phyloP scores from a whole-genome alignment of 2,888 invertebrate genomes.

The Aspidiotus destructor region DNA sequence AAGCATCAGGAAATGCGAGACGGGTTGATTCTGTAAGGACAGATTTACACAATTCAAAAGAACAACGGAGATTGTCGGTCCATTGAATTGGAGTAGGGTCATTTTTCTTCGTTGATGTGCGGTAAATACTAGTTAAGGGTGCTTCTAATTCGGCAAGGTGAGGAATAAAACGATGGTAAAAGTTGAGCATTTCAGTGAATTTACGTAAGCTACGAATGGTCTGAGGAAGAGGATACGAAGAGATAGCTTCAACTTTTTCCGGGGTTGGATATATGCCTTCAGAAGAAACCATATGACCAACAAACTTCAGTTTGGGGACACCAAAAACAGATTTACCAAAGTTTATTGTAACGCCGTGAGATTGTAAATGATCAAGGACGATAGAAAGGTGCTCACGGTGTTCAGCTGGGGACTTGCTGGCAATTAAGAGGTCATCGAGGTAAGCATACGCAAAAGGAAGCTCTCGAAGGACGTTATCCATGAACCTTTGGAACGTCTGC shows the following conservation, averaged over 20 bases:
- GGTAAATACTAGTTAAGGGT: not conserved
- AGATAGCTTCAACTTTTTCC: not conserved
- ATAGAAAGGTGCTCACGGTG: conserved; percentile 35
- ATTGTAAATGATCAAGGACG: conserved; percentile 35
- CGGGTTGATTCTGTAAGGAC: not conserved
- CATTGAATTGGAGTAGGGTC: not conserved
- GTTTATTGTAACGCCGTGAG: conserved; percentile 39
- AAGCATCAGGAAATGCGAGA: not conserved
- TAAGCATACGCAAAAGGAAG: conserved; percentile 36
- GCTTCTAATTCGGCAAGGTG: not conserved
- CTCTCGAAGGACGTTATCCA: conserved; percentile 35
- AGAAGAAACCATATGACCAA: conserved; percentile 37
- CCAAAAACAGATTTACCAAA: conserved; percentile 40
- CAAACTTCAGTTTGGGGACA: conserved; percentile 31
- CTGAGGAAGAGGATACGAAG: not conserved
- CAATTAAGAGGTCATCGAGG: conserved; percentile 37
- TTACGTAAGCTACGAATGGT: not conserved
- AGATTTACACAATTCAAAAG: not conserved
- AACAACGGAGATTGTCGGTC: not conserved
- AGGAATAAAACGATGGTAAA: not conserved
- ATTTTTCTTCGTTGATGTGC: not conserved
- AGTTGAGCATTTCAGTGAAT: not conserved
- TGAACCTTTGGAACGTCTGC: conserved; percentile 38
- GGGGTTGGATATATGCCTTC: conserved; percentile 37
- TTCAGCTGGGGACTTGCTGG: conserved; percentile 35